Percentiles rank a stretch among this genome's conserved stretches.
phyloP scores from a whole-genome alignment of 1,140 invertebrate species.

The Bradysia coprophila region DNA sequence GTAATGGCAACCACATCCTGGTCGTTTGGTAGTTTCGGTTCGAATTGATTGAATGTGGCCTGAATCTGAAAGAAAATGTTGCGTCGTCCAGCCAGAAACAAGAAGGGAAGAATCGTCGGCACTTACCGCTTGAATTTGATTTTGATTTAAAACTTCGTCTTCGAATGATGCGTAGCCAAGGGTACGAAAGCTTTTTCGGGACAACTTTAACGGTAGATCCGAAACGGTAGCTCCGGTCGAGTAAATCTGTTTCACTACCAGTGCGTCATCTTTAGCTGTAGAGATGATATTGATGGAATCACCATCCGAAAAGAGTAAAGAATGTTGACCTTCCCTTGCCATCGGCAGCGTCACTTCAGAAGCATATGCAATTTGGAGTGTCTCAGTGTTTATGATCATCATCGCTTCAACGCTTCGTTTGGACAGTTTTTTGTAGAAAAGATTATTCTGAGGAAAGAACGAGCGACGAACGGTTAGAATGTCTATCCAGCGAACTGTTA shows the following conservation, averaged over 20 bases:
- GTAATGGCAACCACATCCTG: constrained; percentile 18
- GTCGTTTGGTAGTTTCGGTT: constrained; percentile 19
- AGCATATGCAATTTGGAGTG: constrained; percentile 14
- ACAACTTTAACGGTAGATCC: constrained; percentile 61
- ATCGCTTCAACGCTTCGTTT: constrained; percentile 16
- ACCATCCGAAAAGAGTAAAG: constrained; percentile 21
- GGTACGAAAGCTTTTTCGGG: constrained; percentile 60
- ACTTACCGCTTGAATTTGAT: constrained; percentile 16
- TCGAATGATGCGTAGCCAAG: constrained; percentile 54
- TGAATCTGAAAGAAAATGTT: constrained; percentile 11
- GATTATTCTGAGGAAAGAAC: constrained; percentile 8
- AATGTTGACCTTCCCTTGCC: constrained; percentile 19
- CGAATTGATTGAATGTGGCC: constrained; percentile 20
- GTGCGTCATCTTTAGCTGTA: constrained; percentile 19
- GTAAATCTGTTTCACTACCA: constrained; percentile 20
- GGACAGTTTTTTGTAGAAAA: constrained; percentile 19
- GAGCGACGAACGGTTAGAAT: constrained; percentile 6
- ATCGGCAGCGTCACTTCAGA: constrained; percentile 16
- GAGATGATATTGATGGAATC: constrained; percentile 23
- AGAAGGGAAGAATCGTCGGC: no score
- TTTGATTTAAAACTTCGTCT: constrained; percentile 33
- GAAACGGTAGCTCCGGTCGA: constrained; percentile 22
- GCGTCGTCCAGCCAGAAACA: no score
- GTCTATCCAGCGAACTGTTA: no score
- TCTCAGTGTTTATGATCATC: constrained; percentile 19